These are phyloP conservation scores for Brachypodius melanocephalos DNA, from an alignment of 2,113 vertebrate species.

Conservation along the genomic window DNA sequence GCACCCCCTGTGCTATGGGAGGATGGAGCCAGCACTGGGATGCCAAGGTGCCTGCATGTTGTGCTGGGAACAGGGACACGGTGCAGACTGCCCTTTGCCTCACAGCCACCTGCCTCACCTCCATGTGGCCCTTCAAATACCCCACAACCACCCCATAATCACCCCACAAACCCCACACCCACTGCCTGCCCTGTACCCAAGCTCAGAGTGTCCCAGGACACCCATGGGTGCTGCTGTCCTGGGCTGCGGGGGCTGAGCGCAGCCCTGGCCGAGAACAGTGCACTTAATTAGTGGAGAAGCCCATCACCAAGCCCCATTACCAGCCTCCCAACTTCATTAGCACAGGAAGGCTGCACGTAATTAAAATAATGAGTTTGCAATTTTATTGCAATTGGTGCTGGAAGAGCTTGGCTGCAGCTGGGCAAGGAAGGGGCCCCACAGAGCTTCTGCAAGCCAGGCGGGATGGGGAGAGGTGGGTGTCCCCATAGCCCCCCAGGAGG, in stretches of 20 bases:
- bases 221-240: neutral
- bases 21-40: neutral
- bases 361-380: slow-evolving; percentile 66
- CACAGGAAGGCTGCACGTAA: slow-evolving; percentile 56
- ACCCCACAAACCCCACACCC: neutral
- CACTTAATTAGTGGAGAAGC: slow-evolving; percentile 46
- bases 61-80: rapidly evolving
- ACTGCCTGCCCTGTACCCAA: neutral
- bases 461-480: rapidly evolving
- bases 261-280: neutral
- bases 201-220: neutral
- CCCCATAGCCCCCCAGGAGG: neutral
- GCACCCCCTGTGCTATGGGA: rapidly evolving
- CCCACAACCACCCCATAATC: neutral
- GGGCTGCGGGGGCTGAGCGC: neutral
- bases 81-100: neutral
- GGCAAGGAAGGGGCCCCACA: neutral
- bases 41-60: rapidly evolving
- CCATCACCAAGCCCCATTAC: slow-evolving; percentile 59
- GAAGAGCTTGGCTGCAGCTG: slow-evolving; percentile 23
- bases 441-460: neutral
- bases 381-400: slow-evolving; percentile 50
- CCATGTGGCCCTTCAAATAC: neutral
- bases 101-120: neutral
- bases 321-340: slow-evolving; percentile 68